Conservation (phyloP, 2,797 vertebrate genomes). For the Esox masquinongy region DNA sequence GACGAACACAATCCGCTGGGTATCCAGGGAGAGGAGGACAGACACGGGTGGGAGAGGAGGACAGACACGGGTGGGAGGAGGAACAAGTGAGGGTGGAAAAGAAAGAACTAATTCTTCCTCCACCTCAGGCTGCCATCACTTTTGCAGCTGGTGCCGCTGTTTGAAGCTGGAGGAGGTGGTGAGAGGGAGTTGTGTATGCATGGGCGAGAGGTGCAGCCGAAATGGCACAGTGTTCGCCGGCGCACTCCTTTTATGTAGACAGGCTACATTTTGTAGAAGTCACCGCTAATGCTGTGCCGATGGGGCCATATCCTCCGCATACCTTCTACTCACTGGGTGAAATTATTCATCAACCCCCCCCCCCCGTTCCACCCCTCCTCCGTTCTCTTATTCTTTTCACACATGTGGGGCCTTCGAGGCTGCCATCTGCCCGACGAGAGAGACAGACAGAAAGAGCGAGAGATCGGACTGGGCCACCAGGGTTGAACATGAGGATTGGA, state of each 20-base stretch:
- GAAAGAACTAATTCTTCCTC: constrained; percentile 3
- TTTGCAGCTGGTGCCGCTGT: constrained; percentile 1
- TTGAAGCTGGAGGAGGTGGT: background rate
- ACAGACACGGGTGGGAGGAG: background rate
- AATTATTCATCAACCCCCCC: constrained; percentile 28
- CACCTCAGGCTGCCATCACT: background rate
- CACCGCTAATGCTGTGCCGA: constrained; percentile 7
- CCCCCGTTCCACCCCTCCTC: background rate
- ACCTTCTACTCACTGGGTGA: background rate
- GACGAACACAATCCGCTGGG: constrained; percentile 30
- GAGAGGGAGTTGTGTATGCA: background rate
- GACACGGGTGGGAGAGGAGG: background rate
- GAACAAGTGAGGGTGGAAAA: background rate
- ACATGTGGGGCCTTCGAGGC: constrained; percentile 28
- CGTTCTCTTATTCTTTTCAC: constrained; percentile 10
- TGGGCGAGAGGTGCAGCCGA: background rate
- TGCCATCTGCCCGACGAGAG: constrained; percentile 9
- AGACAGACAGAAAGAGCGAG: background rate
- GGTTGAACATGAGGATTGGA: background rate
- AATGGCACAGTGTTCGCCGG: background rate
- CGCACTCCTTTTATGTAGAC: background rate
- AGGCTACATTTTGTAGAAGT: background rate
- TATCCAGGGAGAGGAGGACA: constrained; percentile 13
- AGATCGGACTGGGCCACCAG: no score
- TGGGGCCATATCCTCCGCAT: constrained; percentile 21